These are phyloP conservation scores for Epistrophella euchroma DNA, from an alignment of 2,888 invertebrate genomes.

Conservation along the genomic window DNA sequence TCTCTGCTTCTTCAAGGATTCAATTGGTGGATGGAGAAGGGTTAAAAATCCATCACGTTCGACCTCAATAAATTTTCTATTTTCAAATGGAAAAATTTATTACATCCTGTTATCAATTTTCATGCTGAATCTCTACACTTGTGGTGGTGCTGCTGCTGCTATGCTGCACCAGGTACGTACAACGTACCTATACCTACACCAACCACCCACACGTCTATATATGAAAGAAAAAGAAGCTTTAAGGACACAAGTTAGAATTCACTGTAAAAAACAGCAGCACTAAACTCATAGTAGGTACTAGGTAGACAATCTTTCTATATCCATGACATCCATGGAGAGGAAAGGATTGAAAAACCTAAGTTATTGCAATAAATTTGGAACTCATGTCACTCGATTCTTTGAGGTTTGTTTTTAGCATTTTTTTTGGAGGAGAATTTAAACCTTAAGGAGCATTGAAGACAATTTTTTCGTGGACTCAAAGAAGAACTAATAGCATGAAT, in stretches of 20 bases:
- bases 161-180: conserved; percentile 41
- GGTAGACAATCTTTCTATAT: background rate
- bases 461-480: conserved; percentile 19
- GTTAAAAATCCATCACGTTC: conserved; percentile 70
- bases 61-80: conserved; percentile 73
- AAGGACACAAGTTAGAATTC: conserved; percentile 55
- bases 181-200: no score
- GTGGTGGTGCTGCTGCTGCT: conserved; percentile 14
- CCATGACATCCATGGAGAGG: background rate
- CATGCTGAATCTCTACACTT: conserved; percentile 47
- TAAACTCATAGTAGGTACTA: background rate
- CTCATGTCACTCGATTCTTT: conserved; percentile 61
- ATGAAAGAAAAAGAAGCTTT: conserved; percentile 42
- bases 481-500: conserved; percentile 26
- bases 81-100: conserved; percentile 68
- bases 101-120: conserved; percentile 74
- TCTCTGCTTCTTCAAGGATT: conserved; percentile 3
- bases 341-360: conserved; percentile 46
- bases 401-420: conserved; percentile 15
- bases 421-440: conserved; percentile 20
- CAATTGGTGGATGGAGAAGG: conserved; percentile 12
- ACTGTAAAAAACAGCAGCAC: conserved; percentile 12
- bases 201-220: background rate
- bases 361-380: conserved; percentile 71
- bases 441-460: conserved; percentile 37